A percentile compares a stretch with the other conserved stretches of the same genome.
Evolutionary conservation across 2,113 vertebrate species (phyloP).

Genomic region (Erythrocercus mccallii): DNA sequence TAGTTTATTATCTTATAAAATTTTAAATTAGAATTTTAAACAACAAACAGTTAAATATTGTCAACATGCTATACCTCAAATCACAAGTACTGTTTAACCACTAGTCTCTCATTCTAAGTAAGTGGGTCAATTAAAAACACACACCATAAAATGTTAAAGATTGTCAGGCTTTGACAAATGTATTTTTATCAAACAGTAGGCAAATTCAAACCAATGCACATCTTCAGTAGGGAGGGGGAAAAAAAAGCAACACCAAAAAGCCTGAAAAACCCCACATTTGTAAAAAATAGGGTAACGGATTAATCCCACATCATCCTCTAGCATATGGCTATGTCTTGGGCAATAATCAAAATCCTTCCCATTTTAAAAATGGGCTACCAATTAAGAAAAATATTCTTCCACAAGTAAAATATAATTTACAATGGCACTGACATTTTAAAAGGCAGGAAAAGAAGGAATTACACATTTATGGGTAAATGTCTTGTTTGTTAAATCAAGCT

Average conservation of each 20-base stretch:
- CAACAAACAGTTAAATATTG: slow-evolving; percentile 74
- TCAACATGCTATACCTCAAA: slow-evolving; percentile 79
- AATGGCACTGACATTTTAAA: slow-evolving; percentile 69
- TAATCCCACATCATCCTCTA: slow-evolving; percentile 56
- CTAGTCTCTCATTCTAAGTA: slow-evolving; percentile 69
- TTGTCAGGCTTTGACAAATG: slow-evolving; percentile 75
- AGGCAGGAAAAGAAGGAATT: slow-evolving; percentile 73
- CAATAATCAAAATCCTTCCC: slow-evolving; percentile 64
- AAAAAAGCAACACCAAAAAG: slow-evolving; percentile 17
- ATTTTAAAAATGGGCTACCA: slow-evolving; percentile 73
- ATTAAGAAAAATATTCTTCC: slow-evolving; percentile 72
- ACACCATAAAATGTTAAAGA: slow-evolving; percentile 70
- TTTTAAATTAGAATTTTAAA: slow-evolving; percentile 73
- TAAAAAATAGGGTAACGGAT: slow-evolving; percentile 60
- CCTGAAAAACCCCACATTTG: slow-evolving; percentile 62
- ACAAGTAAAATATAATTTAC: slow-evolving; percentile 70
- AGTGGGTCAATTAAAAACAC: slow-evolving; percentile 70
- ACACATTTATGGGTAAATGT: slow-evolving; percentile 77
- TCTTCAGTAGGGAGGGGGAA: slow-evolving; percentile 14
- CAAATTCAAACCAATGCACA: slow-evolving; percentile 72
- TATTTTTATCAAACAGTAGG: slow-evolving; percentile 74
- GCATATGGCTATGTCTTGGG: slow-evolving; percentile 59
- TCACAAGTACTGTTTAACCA: slow-evolving; percentile 78
- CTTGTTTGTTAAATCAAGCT: slow-evolving; percentile 83
- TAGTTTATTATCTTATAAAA: slow-evolving; percentile 70